These are phyloP conservation scores for Elysia chlorotica DNA, from an alignment of 1,140 invertebrate genomes.

Conservation along the genomic window DNA sequence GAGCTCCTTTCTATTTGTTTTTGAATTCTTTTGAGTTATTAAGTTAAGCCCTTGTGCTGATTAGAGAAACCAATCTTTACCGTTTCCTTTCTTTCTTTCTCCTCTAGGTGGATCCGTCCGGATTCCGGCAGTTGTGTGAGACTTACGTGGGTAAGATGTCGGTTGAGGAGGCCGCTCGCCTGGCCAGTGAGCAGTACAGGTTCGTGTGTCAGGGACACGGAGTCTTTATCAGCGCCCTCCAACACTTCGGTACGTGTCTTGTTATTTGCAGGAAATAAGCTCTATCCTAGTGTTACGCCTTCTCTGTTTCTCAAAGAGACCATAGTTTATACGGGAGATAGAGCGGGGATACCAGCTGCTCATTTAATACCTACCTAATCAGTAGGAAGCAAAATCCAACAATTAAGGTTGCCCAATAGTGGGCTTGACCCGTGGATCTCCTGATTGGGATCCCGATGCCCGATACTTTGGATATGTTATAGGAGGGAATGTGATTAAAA, in stretches of 20 bases:
- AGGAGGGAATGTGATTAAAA: too few relatives aligned
- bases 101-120: constrained; percentile 44
- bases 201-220: constrained; percentile 75
- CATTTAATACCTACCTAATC: background rate
- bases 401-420: background rate
- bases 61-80: background rate
- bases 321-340: constrained; percentile 6
- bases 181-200: constrained; percentile 77
- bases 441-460: background rate
- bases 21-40: background rate
- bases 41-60: background rate
- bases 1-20: background rate
- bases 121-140: constrained; percentile 61
- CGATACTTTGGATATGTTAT: too few relatives aligned
- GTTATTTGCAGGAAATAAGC: too few relatives aligned
- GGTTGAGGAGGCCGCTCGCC: constrained; percentile 69
- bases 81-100: background rate
- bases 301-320: background rate
- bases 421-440: background rate
- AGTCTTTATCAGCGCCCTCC: constrained; percentile 77
- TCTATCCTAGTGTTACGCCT: too few relatives aligned
- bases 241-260: constrained; percentile 80
- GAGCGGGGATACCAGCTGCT: background rate
- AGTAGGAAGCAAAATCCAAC: background rate
- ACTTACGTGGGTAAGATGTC: constrained; percentile 44